Conservation (phyloP, 2,797 vertebrate species). For the Eidolon dupreanum region DNA sequence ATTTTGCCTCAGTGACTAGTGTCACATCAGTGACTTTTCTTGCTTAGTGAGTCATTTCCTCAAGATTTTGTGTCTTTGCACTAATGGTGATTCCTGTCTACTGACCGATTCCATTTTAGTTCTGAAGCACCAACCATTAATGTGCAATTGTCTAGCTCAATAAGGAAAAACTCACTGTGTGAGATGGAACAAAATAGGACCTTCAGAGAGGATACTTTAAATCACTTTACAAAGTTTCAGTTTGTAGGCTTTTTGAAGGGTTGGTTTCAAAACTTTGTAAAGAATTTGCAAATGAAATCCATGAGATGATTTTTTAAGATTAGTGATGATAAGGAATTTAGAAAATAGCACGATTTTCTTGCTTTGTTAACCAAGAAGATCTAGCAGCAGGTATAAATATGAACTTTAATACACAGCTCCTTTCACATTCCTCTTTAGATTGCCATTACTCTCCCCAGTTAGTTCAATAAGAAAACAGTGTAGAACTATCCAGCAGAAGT, state of each 20-base stretch:
- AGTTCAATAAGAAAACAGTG: background rate
- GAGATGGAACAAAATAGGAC: background rate
- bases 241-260: constrained; percentile 6
- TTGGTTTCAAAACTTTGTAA: constrained; percentile 19
- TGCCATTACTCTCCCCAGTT: background rate
- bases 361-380: background rate
- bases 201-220: background rate
- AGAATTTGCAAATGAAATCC: constrained; percentile 28
- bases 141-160: background rate
- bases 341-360: background rate
- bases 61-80: background rate
- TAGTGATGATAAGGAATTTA: background rate
- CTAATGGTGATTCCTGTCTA: background rate
- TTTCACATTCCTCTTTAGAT: background rate
- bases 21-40: background rate
- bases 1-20: background rate
- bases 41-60: background rate
- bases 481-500: background rate
- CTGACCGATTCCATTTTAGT: background rate
- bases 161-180: background rate
- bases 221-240: background rate
- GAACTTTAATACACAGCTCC: background rate
- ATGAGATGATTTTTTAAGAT: background rate
- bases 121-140: background rate
- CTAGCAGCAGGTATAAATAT: background rate